Evolutionary conservation across 1,140 invertebrate genomes (phyloP), one percentile per base, ranked within the genome.

Genomic region (Calosoma granatense): DNA sequence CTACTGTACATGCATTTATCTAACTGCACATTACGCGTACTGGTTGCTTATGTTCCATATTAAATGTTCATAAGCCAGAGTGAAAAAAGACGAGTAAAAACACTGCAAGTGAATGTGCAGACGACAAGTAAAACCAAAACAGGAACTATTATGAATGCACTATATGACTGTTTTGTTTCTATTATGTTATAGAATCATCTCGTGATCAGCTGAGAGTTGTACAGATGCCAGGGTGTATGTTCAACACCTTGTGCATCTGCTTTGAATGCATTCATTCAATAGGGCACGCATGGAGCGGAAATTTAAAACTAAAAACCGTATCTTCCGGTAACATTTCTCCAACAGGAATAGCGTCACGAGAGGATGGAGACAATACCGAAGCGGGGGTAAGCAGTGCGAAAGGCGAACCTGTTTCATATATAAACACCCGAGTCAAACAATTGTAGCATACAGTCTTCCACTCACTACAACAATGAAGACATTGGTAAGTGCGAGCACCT

Each of bases 401-500:
- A 30, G 26, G 6, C 14, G 6, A 47, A 6, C 41, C 4, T 17
- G 9, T 17, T 11, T 4, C 6, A 17, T 47, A 47, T 47, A 47
- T 47, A 47, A 47, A 47, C 9, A 17, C 9, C 9, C 17, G 41
- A 47, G 4, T 36, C 6, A 4, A 47, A 6, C 41, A 47, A 47
- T 11, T 47, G 41, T 17, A 47, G 70, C 69, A 71, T 71, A 69
- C 69, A 70, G 68, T 70, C 62, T 66, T 64, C 67, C 69, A 69
- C 66, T 64, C 65, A 69, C 70, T 68, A 64, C 60, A 67, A 70
- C 71, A 73, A 71, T 73, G 67, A 69, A 69, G 62, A 69, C 61
- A 56, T 67, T 69, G 67, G 67, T 69, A 69, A 66, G 64, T 63
- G 63, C n/a, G n/a, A 64, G 58, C 60, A 55, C 30, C 15, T 55